Conservation (phyloP, 2,113 vertebrate genomes). For the Prolemur simus region DNA sequence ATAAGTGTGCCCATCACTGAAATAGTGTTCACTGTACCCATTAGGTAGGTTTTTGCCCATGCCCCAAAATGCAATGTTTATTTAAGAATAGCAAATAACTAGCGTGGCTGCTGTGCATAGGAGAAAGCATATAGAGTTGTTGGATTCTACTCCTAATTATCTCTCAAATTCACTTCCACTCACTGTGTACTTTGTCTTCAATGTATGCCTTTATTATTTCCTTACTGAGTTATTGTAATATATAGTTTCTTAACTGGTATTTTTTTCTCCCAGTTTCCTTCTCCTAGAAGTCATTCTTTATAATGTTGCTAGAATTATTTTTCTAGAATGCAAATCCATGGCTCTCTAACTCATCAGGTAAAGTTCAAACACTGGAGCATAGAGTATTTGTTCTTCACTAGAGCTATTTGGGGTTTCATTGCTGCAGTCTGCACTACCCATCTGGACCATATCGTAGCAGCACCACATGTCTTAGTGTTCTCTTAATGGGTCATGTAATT, state of each 20-base stretch:
- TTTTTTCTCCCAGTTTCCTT: background rate
- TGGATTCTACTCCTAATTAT: background rate
- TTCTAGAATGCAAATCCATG: background rate
- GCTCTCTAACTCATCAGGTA: background rate
- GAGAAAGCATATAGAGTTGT: background rate
- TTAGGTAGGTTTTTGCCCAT: no score
- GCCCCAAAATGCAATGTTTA: background rate
- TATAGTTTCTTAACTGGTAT: background rate
- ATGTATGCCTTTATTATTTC: background rate
- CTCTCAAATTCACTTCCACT: background rate
- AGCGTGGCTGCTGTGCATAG: background rate
- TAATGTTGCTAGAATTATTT: background rate
- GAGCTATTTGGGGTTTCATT: background rate
- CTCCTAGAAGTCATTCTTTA: background rate
- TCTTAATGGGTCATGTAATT: background rate
- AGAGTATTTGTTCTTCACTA: background rate
- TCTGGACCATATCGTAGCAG: background rate
- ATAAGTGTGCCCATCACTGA: no score
- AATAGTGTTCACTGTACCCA: no score
- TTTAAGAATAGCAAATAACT: background rate
- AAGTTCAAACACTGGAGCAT: background rate
- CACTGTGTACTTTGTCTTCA: background rate
- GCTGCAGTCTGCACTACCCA: no score
- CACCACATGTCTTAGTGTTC: background rate
- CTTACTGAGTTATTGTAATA: background rate